These are phyloP conservation scores for Siniperca chuatsi DNA, from an alignment of 2,113 vertebrate genomes.

Conservation along the genomic window DNA sequence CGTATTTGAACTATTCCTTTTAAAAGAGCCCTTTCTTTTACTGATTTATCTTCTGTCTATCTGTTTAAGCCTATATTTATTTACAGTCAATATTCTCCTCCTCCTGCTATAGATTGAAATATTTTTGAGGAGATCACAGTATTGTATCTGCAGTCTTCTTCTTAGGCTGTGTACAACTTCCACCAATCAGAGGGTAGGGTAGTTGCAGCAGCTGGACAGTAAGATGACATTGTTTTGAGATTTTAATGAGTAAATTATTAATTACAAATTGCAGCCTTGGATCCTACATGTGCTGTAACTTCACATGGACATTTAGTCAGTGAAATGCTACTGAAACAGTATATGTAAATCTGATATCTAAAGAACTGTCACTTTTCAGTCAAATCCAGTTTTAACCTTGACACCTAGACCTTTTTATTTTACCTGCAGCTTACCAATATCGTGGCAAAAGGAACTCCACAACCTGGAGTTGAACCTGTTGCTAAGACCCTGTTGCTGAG, in stretches of 20 bases:
- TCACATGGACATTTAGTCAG: neutral
- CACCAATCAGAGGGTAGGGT: neutral
- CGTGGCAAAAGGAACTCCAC: neutral
- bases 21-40: no score
- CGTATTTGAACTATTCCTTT: no score
- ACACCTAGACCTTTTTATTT: neutral
- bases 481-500: neutral
- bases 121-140: neutral
- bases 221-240: neutral
- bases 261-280: no score
- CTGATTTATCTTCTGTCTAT: no score
- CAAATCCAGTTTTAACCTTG: neutral
- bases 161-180: neutral
- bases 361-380: neutral
- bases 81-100: no score
- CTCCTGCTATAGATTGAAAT: no score
- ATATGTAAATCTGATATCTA: no score
- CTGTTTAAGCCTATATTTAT: no score
- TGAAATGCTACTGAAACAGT: neutral
- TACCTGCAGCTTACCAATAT: neutral
- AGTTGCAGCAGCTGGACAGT: neutral
- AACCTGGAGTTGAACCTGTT: neutral
- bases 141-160: neutral
- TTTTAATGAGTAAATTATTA: neutral
- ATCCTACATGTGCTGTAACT: no score